phyloP scores from a whole-genome alignment of 92 coral and sea anemone genomes.

The Epizoanthus rinbou region DNA sequence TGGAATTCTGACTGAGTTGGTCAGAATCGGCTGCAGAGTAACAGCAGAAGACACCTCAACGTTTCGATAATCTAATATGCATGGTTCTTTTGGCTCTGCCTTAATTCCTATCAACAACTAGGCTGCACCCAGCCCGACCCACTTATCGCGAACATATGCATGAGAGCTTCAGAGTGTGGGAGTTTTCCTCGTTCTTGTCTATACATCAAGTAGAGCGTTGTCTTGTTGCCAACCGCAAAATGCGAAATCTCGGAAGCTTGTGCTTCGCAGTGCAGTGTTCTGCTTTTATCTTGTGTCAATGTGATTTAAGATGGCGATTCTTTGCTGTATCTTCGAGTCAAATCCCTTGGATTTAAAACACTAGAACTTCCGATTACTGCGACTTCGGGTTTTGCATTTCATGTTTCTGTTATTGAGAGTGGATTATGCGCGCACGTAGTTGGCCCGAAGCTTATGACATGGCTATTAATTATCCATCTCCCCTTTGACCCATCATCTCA shows the following conservation, averaged over 20 bases:
- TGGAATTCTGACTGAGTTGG: no score
- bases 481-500: background rate
- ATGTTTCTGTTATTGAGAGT: background rate
- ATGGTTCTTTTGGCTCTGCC: no score
- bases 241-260: background rate
- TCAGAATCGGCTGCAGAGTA: no score
- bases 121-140: no score
- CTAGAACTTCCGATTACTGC: background rate
- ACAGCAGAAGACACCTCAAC: no score
- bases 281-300: background rate
- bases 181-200: background rate
- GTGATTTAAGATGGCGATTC: background rate
- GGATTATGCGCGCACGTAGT: background rate
- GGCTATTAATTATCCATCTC: background rate
- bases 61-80: no score
- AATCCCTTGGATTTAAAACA: background rate
- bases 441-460: background rate
- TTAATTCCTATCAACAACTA: no score
- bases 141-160: no score
- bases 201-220: slow-evolving; percentile 6
- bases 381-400: background rate
- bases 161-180: no score
- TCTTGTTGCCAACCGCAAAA: background rate
- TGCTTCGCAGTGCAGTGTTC: background rate
- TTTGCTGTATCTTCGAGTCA: background rate